Percentiles rank a stretch among this genome's conserved stretches.
Conservation (phyloP, 2,888 invertebrate species). For the Brenthis ino region DNA sequence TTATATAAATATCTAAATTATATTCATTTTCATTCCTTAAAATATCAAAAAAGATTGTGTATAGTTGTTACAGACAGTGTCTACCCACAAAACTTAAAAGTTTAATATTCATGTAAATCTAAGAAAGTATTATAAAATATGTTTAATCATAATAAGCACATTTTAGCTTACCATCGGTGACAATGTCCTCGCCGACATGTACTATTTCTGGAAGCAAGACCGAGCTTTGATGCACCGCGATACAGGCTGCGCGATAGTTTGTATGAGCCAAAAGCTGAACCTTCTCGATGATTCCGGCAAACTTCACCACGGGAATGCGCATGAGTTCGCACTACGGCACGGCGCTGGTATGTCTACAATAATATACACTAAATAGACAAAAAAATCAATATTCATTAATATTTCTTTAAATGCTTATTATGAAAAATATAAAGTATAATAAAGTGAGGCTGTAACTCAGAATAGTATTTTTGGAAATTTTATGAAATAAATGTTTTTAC, state of each 20-base stretch:
- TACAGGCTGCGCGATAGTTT: slow-evolving; percentile 64
- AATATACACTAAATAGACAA: neutral
- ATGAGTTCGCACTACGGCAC: slow-evolving; percentile 61
- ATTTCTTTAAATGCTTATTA: neutral
- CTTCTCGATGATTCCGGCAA: slow-evolving; percentile 57
- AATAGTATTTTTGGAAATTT: too few species aligned
- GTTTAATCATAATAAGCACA: neutral
- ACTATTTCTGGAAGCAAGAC: slow-evolving; percentile 66
- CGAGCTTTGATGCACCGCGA: slow-evolving; percentile 55
- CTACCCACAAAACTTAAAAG: too few species aligned
- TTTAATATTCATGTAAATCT: too few species aligned
- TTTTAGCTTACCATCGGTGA: slow-evolving; percentile 57
- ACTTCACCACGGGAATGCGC: slow-evolving; percentile 64
- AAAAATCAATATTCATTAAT: neutral
- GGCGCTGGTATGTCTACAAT: slow-evolving; percentile 61
- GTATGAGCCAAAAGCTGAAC: slow-evolving; percentile 61
- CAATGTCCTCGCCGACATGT: slow-evolving; percentile 56
- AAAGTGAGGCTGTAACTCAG: too few species aligned
- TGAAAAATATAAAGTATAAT: too few species aligned
- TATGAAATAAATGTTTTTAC: too few species aligned
- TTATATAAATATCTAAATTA: too few species aligned
- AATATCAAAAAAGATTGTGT: too few species aligned
- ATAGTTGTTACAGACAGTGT: too few species aligned
- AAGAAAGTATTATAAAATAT: too few species aligned
- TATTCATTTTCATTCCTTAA: too few species aligned